Conservation (phyloP, 2,113 vertebrate genomes). For the Hydrolagus affinis region DNA sequence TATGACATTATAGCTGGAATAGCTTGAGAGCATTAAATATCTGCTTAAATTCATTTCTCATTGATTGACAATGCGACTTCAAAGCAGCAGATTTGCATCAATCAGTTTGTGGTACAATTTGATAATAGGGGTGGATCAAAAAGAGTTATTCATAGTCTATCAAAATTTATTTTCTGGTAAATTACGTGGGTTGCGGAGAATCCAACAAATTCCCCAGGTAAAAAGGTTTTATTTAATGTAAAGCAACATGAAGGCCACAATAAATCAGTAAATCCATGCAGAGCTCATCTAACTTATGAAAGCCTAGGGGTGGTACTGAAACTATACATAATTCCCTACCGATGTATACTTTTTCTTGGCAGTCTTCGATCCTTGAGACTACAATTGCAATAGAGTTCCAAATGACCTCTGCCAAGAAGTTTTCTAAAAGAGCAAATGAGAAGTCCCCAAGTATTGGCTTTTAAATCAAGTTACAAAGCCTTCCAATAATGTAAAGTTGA, state of each 20-base stretch:
- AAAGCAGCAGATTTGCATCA: conserved; percentile 29
- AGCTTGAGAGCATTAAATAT: conserved; percentile 20
- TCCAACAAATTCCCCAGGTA: conserved; percentile 2
- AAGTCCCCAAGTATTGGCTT: not conserved
- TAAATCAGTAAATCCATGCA: not conserved
- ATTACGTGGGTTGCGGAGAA: not conserved
- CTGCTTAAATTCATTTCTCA: not conserved
- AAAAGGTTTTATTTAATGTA: not conserved
- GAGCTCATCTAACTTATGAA: not conserved
- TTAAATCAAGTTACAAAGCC: not conserved
- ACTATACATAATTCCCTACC: not conserved
- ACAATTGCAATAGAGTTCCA: not conserved
- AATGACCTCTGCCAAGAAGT: too few relatives aligned
- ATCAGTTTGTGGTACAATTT: conserved; percentile 17
- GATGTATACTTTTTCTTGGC: not conserved
- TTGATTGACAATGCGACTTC: conserved; percentile 17
- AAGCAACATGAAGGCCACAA: not conserved
- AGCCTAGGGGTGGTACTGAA: not conserved
- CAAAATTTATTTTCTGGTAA: not conserved
- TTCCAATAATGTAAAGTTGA: conserved; percentile 6
- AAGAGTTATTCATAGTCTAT: conserved; percentile 9
- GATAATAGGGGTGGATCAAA: conserved; percentile 19
- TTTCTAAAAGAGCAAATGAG: not conserved
- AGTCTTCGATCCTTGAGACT: not conserved
- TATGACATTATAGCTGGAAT: not conserved